Conservation (phyloP, 2,113 vertebrate genomes). For the Psittacara wagleri region DNA sequence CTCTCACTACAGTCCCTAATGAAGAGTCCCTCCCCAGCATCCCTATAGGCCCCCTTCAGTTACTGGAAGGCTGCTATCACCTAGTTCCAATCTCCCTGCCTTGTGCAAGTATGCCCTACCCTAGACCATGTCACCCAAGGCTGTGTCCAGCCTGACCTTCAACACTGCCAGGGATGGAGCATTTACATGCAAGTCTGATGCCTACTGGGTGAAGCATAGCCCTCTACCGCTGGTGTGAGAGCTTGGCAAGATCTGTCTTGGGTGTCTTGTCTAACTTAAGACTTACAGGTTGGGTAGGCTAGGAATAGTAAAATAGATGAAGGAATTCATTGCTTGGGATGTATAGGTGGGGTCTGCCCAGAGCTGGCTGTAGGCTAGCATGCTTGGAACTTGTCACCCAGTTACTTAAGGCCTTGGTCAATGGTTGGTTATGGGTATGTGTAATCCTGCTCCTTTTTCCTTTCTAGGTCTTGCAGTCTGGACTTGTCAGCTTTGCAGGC, state of each 20-base stretch:
- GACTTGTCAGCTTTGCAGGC: background rate
- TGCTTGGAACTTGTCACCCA: background rate
- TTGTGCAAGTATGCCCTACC: background rate
- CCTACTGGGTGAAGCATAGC: background rate
- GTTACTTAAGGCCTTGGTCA: background rate
- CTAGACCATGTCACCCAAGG: background rate
- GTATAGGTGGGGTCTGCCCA: background rate
- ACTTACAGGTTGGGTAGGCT: background rate
- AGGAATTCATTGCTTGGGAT: background rate
- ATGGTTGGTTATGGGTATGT: background rate
- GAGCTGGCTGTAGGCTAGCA: background rate
- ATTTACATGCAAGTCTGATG: background rate
- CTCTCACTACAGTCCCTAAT: too few species aligned
- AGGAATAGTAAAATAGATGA: background rate
- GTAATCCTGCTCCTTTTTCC: constrained; percentile 33
- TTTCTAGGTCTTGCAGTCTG: constrained; percentile 46
- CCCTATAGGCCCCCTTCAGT: too few species aligned
- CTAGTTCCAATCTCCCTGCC: background rate
- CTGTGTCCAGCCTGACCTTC: background rate
- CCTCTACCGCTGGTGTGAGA: rapidly evolving
- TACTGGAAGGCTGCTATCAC: too few species aligned
- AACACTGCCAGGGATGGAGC: background rate
- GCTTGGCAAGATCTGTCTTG: background rate
- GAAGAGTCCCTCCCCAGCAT: too few species aligned
- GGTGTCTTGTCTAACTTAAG: background rate